Evolutionary conservation across 2,888 invertebrate species (phyloP).

Genomic region (Exephanes ischioxanthus): DNA sequence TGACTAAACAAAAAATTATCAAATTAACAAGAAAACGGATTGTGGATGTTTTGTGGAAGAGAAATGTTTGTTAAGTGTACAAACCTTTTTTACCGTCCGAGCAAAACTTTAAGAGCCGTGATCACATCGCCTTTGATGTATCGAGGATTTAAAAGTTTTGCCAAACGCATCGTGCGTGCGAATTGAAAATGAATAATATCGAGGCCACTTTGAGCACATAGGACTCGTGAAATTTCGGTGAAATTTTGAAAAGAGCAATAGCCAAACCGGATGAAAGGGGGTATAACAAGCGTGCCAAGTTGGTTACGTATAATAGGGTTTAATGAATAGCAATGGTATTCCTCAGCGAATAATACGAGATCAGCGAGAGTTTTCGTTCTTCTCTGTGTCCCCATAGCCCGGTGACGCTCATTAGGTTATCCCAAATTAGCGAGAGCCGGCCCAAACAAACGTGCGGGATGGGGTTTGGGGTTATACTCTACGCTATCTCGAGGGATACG

Average conservation of each 20-base stretch:
- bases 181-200: background rate
- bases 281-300: background rate
- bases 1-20: too few species aligned
- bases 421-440: conserved; percentile 79
- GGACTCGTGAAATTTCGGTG: background rate
- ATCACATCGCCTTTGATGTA: too few species aligned
- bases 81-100: too few species aligned
- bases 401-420: conserved; percentile 80
- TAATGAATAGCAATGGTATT: conserved; percentile 31
- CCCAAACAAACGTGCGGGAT: conserved; percentile 44
- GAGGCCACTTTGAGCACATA: background rate
- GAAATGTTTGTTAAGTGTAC: too few species aligned
- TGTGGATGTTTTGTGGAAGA: too few species aligned
- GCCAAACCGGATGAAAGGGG: background rate
- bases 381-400: conserved; percentile 48
- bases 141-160: too few species aligned
- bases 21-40: too few species aligned
- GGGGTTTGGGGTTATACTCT: background rate
- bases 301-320: conserved; percentile 11
- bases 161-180: background rate
- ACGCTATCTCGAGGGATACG: conserved; percentile 54
- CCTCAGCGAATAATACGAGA: conserved; percentile 25
- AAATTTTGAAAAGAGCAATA: background rate
- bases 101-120: too few species aligned
- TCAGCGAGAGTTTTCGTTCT: conserved; percentile 48